Percentiles rank a stretch among this genome's conserved stretches.
phyloP scores from a whole-genome alignment of 2,888 invertebrate species.

The Ophion ellenae region DNA sequence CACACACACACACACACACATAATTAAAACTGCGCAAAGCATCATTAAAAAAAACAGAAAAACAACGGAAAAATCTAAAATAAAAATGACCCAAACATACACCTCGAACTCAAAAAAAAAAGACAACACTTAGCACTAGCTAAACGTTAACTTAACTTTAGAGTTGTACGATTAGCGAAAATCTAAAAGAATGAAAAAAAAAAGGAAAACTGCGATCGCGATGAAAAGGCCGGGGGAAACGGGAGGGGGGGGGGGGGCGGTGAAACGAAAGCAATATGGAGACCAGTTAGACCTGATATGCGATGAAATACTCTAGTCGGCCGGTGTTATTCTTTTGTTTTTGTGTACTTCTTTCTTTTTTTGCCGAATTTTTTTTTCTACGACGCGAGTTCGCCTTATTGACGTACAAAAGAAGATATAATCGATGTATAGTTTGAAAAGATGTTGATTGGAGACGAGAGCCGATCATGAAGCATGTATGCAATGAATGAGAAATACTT shows the following conservation, averaged over 20 bases:
- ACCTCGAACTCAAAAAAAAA: constrained; percentile 7
- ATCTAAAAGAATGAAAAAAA: constrained; percentile 35
- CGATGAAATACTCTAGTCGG: constrained; percentile 79
- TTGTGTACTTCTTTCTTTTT: constrained; percentile 1
- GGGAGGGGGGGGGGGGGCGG: background rate
- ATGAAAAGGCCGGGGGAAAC: constrained; percentile 7
- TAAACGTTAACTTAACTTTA: constrained; percentile 72
- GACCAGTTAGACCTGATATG: constrained; percentile 79
- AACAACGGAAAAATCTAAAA: constrained; percentile 29
- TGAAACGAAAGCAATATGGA: constrained; percentile 75
- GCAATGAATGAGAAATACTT: no score
- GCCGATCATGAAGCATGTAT: no score
- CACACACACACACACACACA: background rate
- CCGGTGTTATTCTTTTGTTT: constrained; percentile 65
- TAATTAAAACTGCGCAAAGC: background rate
- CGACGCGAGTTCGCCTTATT: constrained; percentile 34
- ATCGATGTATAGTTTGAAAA: no score
- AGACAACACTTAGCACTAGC: constrained; percentile 64
- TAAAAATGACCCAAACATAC: constrained; percentile 14
- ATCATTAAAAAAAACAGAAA: constrained; percentile 19
- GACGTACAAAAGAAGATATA: constrained; percentile 4
- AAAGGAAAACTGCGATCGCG: constrained; percentile 8
- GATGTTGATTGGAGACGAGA: background rate
- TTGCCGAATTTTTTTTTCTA: constrained; percentile 41
- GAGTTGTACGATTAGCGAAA: constrained; percentile 74